These are phyloP conservation scores for Copsychus sechellarum DNA, from an alignment of 2,113 vertebrate genomes.

Conservation along the genomic window DNA sequence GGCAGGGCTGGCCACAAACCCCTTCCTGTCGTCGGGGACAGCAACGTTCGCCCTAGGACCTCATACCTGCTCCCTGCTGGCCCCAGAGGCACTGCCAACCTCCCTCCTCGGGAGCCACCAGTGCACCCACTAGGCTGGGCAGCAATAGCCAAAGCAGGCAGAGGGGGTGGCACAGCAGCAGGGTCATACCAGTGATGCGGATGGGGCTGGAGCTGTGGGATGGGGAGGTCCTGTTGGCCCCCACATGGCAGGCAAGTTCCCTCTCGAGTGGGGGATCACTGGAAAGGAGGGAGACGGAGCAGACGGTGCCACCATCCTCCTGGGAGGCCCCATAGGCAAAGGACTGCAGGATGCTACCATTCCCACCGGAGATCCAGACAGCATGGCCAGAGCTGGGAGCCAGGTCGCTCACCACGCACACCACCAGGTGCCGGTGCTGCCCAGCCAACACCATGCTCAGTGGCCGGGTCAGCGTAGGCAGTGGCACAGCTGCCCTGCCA, in stretches of 20 bases:
- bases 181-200: conserved; percentile 23
- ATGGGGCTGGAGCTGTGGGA: conserved; percentile 51
- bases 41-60: neutral
- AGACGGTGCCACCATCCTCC: conserved; percentile 65
- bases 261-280: neutral
- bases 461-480: conserved; percentile 59
- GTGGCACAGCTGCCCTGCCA: neutral
- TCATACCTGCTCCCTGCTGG: neutral
- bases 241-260: conserved; percentile 62
- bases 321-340: conserved; percentile 57
- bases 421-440: conserved; percentile 55
- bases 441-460: conserved; percentile 58
- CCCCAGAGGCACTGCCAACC: rapidly evolving
- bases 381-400: neutral
- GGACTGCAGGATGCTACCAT: conserved; percentile 56
- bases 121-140: neutral
- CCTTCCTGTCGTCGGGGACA: neutral
- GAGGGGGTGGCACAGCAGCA: neutral
- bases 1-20: neutral
- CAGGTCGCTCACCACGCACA: conserved; percentile 64
- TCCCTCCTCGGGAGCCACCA: rapidly evolving
- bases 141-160: neutral
- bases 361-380: conserved; percentile 69
- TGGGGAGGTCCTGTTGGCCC: neutral
- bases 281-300: conserved; percentile 62